Conservation (phyloP, 2,797 vertebrate genomes). For the Anomalospiza imberbis region DNA sequence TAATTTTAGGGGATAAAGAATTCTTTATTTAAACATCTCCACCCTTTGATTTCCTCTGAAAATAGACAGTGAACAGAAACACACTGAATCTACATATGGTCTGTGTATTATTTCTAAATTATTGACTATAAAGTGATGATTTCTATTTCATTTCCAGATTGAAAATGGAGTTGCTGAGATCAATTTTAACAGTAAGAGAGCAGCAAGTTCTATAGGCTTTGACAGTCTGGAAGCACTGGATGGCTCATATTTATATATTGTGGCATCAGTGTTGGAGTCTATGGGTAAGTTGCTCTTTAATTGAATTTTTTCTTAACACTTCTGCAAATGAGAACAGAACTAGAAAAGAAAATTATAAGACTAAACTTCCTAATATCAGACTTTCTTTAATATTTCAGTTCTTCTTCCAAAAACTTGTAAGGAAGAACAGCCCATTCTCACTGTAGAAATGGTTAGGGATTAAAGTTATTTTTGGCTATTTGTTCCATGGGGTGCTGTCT, state of each 20-base stretch:
- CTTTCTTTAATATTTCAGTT: neutral
- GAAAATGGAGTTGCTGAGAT: conserved; percentile 72
- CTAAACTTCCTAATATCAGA: neutral
- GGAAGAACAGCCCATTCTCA: neutral
- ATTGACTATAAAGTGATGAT: neutral
- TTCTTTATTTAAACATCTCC: neutral
- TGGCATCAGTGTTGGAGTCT: conserved; percentile 79
- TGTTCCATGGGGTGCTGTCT: neutral
- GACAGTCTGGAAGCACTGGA: conserved; percentile 73
- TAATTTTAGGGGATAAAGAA: neutral
- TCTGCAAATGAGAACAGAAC: neutral
- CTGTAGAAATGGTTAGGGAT: neutral
- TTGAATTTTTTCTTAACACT: neutral
- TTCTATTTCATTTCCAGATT: conserved; percentile 65
- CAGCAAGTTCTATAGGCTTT: conserved; percentile 69
- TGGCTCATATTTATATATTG: conserved; percentile 80
- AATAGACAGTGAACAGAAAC: neutral
- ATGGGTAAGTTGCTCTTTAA: conserved; percentile 70
- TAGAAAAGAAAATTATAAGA: neutral
- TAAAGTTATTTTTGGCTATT: rapidly evolving
- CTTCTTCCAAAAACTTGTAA: neutral
- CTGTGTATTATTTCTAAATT: neutral
- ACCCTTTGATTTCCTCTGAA: neutral
- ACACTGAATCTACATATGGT: neutral
- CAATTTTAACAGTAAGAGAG: conserved; percentile 73